These are phyloP conservation scores for Cloeon dipterum DNA, from an alignment of 2,888 invertebrate species.

Conservation along the genomic window DNA sequence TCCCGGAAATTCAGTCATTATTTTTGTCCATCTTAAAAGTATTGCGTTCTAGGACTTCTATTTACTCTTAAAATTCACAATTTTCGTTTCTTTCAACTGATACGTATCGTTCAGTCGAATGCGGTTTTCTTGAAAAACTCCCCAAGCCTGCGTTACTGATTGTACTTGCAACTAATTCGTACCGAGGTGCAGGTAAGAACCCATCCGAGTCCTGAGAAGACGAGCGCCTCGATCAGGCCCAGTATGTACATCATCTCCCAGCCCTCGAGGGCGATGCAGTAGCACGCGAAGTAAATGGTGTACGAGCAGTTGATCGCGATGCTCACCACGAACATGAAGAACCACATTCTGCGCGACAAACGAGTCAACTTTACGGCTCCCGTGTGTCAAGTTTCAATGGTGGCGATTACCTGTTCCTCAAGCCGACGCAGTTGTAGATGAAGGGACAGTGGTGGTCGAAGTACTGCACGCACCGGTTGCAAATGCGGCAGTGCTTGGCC, in stretches of 20 bases:
- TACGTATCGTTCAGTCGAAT: too few species aligned
- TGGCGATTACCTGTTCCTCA: constrained; percentile 40
- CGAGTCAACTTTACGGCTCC: not conserved
- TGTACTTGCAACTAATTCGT: constrained; percentile 13
- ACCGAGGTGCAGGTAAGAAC: constrained; percentile 74
- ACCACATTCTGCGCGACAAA: constrained; percentile 53
- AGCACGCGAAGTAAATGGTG: constrained; percentile 70
- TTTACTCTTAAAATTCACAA: too few species aligned
- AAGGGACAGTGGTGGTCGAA: constrained; percentile 93
- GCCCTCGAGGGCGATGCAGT: constrained; percentile 62
- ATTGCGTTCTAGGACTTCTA: too few species aligned
- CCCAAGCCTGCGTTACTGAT: not conserved
- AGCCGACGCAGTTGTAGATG: constrained; percentile 83
- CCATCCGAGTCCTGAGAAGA: constrained; percentile 70
- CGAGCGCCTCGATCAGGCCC: constrained; percentile 56
- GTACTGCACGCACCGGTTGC: constrained; percentile 70
- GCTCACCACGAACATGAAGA: constrained; percentile 70
- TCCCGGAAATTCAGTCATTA: too few species aligned
- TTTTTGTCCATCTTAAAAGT: too few species aligned
- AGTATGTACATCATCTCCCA: constrained; percentile 67
- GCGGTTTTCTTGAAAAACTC: too few species aligned
- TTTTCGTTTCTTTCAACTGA: too few species aligned
- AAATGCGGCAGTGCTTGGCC: constrained; percentile 80
- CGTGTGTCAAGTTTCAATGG: not conserved
- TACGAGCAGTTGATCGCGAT: constrained; percentile 72